Evolutionary conservation across 2,113 vertebrate species (phyloP).

Genomic region (Chaetops frenatus): DNA sequence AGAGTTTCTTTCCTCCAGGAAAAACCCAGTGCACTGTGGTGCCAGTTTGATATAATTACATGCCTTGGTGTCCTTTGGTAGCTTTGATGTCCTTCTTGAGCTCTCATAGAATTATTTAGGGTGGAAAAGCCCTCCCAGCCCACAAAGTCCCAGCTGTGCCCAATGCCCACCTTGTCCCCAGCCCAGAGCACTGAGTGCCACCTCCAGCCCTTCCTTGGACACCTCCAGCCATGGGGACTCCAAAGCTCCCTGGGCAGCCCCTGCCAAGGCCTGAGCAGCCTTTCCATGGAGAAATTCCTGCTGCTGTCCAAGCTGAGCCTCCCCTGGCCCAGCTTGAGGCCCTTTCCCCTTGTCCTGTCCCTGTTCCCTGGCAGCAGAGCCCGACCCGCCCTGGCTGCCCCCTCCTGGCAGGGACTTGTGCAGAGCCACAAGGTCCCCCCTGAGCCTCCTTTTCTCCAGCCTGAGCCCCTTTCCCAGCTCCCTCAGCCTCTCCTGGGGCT

Average conservation of each 20-base stretch:
- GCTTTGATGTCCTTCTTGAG: too few relatives aligned
- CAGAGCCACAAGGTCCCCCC: neutral
- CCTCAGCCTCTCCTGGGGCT: neutral
- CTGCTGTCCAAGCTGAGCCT: neutral
- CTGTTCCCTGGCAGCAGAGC: neutral
- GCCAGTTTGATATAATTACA: neutral
- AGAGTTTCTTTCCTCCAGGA: neutral
- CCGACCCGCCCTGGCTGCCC: neutral
- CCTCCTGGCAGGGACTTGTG: neutral
- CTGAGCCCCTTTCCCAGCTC: neutral
- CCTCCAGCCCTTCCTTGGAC: neutral
- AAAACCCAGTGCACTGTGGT: neutral
- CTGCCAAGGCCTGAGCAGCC: neutral
- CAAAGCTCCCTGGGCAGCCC: neutral
- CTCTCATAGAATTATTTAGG: neutral
- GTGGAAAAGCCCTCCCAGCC: neutral
- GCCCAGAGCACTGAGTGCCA: neutral
- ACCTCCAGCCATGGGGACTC: neutral
- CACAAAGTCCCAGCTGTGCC: neutral
- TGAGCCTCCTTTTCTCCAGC: neutral
- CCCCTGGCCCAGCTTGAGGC: neutral
- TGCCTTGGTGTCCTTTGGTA: neutral
- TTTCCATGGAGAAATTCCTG: neutral
- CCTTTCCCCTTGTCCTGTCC: neutral
- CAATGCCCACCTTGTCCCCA: neutral